Conservation (phyloP, 2,797 vertebrate genomes). For the Parauchenoglanis ngamensis region DNA sequence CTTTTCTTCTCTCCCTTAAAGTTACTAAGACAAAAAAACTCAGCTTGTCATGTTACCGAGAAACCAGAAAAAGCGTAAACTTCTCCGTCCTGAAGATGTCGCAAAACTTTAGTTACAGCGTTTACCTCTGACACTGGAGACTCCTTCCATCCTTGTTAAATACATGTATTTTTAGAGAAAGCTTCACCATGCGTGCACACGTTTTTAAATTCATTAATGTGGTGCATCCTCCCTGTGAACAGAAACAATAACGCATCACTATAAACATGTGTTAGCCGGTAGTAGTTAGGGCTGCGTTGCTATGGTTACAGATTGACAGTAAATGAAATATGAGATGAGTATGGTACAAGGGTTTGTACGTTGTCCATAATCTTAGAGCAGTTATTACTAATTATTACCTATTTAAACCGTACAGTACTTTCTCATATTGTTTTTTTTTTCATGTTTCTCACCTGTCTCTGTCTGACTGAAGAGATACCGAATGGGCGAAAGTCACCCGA, state of each 20-base stretch:
- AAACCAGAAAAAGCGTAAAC: background rate
- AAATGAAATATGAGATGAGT: background rate
- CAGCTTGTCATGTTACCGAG: background rate
- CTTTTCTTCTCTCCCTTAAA: no score
- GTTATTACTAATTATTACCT: background rate
- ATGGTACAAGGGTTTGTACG: background rate
- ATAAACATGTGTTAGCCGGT: background rate
- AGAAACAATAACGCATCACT: background rate
- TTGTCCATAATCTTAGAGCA: background rate
- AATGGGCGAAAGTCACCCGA: conserved; percentile 35
- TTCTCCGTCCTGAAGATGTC: background rate
- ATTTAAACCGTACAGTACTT: background rate
- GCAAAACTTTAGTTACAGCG: background rate
- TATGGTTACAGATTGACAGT: background rate
- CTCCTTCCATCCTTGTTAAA: background rate
- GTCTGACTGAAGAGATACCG: conserved; percentile 47
- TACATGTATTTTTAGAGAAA: no score
- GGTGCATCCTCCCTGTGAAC: no score
- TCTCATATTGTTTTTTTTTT: background rate
- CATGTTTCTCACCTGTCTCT: background rate
- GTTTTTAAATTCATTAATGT: no score
- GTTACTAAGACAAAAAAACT: no score
- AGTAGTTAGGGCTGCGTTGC: background rate
- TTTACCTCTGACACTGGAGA: background rate
- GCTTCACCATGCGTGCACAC: no score